Evolutionary conservation across 2,113 vertebrate species (phyloP), one percentile per base, ranked within the genome.

Genomic region (Xyliphius kryptos): DNA sequence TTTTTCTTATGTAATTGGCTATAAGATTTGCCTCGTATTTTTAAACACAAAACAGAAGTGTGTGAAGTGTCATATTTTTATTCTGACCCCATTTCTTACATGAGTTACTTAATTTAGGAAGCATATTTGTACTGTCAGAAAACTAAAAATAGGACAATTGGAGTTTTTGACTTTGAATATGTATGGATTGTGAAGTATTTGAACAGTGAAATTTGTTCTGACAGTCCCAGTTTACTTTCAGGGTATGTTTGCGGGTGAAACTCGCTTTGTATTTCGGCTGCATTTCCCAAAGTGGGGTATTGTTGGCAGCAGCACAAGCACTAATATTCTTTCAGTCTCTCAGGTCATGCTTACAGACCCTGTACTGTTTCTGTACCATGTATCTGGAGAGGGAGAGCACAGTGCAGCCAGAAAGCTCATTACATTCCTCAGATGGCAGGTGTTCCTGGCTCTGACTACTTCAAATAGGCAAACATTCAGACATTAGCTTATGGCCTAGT

Each of bases 341-440:
- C 20, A 61, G 38, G 64, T 56, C 37, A 50, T 51, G 38, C 15
- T 49, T 48, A 38, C 36, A 63, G 49, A 41, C 53, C n/a, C 40
- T 13, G 20, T 46, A 52, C 26, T 49, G 58, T 47, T 53, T 49
- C 43, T 37, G 36, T 44, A 41, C 19, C 26, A 20, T 21, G 50
- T 41, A 21, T 36, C 17, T 63, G 17, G 37, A 12, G 15, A n/a
- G n/a, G n/a, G n/a, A n/a, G 40, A 48, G 58, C 44, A 14, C 14
- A 26, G 14, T 56, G 55, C 44, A 56, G 58, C 66, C 61, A 53
- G 47, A 53, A 51, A 53, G 50, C 26, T 26, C 32, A 47, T 47
- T 55, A 61, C 46, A 38, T 38, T 48, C 48, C 51, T 62, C 41
- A 38, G 57, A 56, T 36, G 52, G 38, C 58, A 65, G 61, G 61